A percentile compares a stretch with the other conserved stretches of the same genome.
These are phyloP conservation scores for Hesperophylax magnus DNA, from an alignment of 1,140 invertebrate species.

Conservation along the genomic window DNA sequence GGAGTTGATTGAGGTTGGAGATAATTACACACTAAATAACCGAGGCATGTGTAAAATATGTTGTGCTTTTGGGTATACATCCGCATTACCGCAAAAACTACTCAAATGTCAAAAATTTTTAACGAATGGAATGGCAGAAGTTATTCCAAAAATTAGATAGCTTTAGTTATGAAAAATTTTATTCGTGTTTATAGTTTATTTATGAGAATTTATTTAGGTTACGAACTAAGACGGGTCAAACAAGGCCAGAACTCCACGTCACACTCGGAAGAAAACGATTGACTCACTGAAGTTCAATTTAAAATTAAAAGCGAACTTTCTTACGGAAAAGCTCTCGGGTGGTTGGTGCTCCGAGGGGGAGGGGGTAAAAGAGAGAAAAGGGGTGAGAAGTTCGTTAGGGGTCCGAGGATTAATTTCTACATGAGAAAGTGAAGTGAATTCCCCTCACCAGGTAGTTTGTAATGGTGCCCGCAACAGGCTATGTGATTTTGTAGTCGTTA, in stretches of 20 bases:
- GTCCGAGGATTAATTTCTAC: slow-evolving; percentile 55
- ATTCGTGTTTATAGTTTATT: too few species aligned
- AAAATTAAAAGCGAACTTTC: slow-evolving; percentile 35
- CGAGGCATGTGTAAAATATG: too few species aligned
- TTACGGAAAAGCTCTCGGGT: slow-evolving; percentile 18
- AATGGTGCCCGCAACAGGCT: too few species aligned
- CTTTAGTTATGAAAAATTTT: too few species aligned
- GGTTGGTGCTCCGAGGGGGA: neutral
- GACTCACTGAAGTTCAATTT: slow-evolving; percentile 35
- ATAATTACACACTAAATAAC: too few species aligned
- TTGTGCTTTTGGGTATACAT: too few species aligned
- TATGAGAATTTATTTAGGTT: neutral
- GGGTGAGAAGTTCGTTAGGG: slow-evolving; percentile 48
- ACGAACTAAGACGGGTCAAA: neutral
- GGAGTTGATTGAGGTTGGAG: too few species aligned
- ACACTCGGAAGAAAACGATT: slow-evolving; percentile 14
- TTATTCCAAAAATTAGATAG: too few species aligned
- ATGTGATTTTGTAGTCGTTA: too few species aligned
- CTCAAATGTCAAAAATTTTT: too few species aligned
- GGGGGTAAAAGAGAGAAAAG: neutral
- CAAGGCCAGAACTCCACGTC: neutral
- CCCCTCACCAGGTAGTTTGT: neutral
- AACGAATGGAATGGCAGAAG: too few species aligned
- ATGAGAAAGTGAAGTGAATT: slow-evolving; percentile 44
- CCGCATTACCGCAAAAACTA: too few species aligned